These are phyloP conservation scores for Tribolium freemani DNA, from an alignment of 2,888 invertebrate genomes.

Conservation along the genomic window DNA sequence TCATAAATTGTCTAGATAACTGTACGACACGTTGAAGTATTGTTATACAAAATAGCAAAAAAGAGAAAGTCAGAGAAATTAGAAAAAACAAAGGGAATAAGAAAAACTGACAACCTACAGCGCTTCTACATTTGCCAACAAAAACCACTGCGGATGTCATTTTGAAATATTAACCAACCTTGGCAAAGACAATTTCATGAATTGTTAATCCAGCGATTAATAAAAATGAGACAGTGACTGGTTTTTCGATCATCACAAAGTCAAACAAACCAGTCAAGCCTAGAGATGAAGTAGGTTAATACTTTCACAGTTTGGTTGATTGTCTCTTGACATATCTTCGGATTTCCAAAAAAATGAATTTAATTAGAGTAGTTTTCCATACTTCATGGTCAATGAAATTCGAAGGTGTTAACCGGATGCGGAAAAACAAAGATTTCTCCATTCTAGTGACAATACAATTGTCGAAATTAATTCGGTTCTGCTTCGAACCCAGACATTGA, in stretches of 20 bases:
- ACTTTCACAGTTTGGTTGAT: slow-evolving; percentile 31
- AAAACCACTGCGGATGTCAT: neutral
- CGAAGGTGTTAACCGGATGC: slow-evolving; percentile 10
- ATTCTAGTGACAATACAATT: slow-evolving; percentile 5
- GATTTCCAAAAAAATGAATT: neutral
- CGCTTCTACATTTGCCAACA: neutral
- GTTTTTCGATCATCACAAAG: neutral
- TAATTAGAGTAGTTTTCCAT: neutral
- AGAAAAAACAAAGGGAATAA: neutral
- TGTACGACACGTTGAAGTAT: neutral
- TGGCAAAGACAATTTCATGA: neutral
- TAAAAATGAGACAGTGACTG: neutral
- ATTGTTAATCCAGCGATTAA: neutral
- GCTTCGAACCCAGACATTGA: slow-evolving; percentile 4
- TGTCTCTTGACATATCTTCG: neutral
- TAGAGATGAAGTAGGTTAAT: slow-evolving; percentile 36
- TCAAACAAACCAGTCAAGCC: slow-evolving; percentile 12
- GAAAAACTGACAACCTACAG: neutral
- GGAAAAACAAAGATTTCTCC: slow-evolving; percentile 5
- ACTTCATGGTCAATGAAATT: slow-evolving; percentile 23
- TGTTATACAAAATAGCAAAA: neutral
- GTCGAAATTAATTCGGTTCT: neutral
- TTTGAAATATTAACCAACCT: neutral
- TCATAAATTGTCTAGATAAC: neutral
- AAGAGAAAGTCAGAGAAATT: neutral